Evolutionary conservation across 2,113 vertebrate genomes (phyloP).

Genomic region (Pomatorhinus ruficollis): DNA sequence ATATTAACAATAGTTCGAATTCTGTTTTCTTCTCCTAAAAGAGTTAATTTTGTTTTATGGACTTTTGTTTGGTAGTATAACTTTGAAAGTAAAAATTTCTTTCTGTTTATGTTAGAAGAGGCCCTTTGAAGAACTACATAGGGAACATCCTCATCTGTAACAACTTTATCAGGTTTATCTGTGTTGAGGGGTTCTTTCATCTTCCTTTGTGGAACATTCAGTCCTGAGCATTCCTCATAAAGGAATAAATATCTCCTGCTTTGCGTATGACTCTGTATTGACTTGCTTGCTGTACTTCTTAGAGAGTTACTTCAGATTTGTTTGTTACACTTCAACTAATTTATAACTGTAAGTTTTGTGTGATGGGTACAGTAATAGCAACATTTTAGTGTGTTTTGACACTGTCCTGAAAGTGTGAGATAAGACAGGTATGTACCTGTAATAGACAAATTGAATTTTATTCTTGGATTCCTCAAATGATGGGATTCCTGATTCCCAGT

Average conservation of each 20-base stretch:
- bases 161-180: neutral
- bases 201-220: neutral
- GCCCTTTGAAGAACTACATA: neutral
- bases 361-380: neutral
- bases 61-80: neutral
- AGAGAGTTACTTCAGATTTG: neutral
- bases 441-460: neutral
- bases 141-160: neutral
- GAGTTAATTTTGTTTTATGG: neutral
- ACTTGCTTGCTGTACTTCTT: neutral
- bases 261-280: neutral
- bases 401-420: neutral
- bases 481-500: neutral
- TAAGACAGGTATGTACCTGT: neutral
- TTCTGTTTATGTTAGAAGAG: neutral
- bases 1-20: neutral
- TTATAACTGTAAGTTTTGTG: neutral
- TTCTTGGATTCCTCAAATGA: neutral
- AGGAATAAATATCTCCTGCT: neutral
- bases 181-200: neutral
- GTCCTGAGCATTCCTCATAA: neutral
- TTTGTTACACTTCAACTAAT: neutral
- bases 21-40: neutral
- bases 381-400: neutral
- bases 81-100: neutral